Percentiles rank a stretch among this genome's conserved stretches.
Evolutionary conservation across 2,888 invertebrate species (phyloP).

Genomic region (Saturnia japonica): DNA sequence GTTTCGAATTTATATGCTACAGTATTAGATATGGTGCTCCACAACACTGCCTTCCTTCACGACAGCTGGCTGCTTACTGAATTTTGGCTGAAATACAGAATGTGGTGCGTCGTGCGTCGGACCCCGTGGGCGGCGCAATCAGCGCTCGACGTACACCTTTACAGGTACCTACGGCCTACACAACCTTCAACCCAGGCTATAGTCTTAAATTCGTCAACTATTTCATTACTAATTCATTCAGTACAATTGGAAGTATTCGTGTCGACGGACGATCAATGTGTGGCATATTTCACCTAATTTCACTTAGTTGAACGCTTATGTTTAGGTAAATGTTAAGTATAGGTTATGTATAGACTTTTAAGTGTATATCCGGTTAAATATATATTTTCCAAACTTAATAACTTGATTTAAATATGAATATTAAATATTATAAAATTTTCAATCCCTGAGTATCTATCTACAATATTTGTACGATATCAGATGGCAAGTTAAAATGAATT

Average conservation of each 20-base stretch:
- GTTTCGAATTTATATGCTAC: constrained; percentile 34
- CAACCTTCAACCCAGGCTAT: constrained; percentile 26
- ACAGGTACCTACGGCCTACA: constrained; percentile 44
- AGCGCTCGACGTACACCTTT: constrained; percentile 46
- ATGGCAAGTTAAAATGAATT: too few species aligned
- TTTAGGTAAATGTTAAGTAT: neutral
- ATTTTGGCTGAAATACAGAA: constrained; percentile 25
- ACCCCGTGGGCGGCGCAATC: constrained; percentile 39
- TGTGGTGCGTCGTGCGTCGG: constrained; percentile 28
- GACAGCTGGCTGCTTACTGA: constrained; percentile 56
- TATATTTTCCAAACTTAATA: neutral
- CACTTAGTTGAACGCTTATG: neutral
- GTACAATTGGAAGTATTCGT: constrained; percentile 22
- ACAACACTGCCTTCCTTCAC: constrained; percentile 41
- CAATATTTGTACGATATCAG: too few species aligned
- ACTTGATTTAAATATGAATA: neutral
- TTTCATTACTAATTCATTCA: constrained; percentile 41
- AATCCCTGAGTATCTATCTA: neutral
- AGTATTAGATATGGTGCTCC: constrained; percentile 28
- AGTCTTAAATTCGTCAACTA: constrained; percentile 35
- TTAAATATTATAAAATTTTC: neutral
- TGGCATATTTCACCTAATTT: neutral
- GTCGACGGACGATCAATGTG: neutral
- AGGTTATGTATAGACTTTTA: too few species aligned
- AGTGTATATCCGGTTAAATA: too few species aligned